phyloP scores from a whole-genome alignment of 2,113 vertebrate genomes.

The Leucosticte australis region DNA sequence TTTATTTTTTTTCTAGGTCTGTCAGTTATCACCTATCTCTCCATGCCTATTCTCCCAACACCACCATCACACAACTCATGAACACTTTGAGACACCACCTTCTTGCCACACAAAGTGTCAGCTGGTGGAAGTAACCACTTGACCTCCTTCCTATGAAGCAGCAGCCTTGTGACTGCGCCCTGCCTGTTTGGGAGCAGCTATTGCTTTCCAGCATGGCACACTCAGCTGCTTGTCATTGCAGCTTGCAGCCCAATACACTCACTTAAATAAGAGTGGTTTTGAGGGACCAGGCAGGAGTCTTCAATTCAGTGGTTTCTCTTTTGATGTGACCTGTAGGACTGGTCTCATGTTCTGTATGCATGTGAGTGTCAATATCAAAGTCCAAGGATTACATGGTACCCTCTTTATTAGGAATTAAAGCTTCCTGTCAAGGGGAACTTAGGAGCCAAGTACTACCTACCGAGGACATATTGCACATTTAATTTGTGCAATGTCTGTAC shows the following conservation, averaged over 20 bases:
- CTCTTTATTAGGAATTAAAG: background rate
- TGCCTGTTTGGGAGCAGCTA: background rate
- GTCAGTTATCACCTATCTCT: background rate
- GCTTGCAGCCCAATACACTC: background rate
- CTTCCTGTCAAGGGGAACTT: background rate
- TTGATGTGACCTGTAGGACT: background rate
- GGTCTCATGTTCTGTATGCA: background rate
- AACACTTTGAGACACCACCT: background rate
- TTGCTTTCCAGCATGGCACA: rapidly evolving
- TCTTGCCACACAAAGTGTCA: background rate
- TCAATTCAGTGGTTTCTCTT: background rate
- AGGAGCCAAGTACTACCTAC: background rate
- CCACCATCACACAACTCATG: rapidly evolving
- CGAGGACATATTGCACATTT: background rate
- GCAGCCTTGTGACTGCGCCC: background rate
- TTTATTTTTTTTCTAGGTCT: background rate
- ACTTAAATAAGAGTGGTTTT: background rate
- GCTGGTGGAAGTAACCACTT: background rate
- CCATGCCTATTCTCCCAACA: background rate
- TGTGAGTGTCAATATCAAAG: background rate
- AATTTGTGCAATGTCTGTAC: background rate
- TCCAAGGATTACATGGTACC: background rate
- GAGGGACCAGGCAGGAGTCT: background rate
- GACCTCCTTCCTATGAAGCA: background rate
- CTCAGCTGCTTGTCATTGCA: background rate